Percentiles rank a stretch among this genome's conserved stretches.
Evolutionary conservation across 2,888 invertebrate species (phyloP).

Genomic region (Gerosis bhagava): DNA sequence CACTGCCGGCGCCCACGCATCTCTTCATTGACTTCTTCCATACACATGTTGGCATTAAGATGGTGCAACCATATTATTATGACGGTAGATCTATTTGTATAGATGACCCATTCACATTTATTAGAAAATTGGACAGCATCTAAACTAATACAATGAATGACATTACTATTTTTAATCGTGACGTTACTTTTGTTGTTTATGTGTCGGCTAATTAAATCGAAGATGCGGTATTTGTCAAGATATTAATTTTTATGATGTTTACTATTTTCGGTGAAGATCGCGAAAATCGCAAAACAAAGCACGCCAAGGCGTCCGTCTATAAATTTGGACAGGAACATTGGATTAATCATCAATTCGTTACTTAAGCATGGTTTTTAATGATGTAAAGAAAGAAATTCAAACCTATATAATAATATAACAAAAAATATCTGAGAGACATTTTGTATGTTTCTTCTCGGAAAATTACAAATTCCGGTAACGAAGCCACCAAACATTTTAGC

Average conservation of each 20-base stretch:
- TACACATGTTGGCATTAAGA: conserved; percentile 44
- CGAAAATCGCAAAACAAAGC: no score
- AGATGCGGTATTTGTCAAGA: conserved; percentile 16
- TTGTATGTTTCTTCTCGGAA: no score
- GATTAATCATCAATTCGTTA: no score
- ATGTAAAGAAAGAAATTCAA: no score
- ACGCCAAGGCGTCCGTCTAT: no score
- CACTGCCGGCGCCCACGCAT: conserved; percentile 65
- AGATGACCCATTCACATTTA: conserved; percentile 44
- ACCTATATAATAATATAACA: no score
- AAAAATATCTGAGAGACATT: no score
- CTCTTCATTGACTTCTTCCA: conserved; percentile 63
- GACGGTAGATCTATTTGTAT: conserved; percentile 55
- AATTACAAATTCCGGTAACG: no score
- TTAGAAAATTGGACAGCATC: conserved; percentile 19
- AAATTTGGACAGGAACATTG: no score
- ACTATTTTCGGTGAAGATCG: no score
- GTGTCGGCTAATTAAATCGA: conserved; percentile 19
- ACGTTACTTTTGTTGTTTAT: conserved; percentile 11
- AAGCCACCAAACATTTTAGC: no score
- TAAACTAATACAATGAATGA: conserved; percentile 10
- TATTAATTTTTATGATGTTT: conserved; percentile 10
- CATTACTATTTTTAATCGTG: conserved; percentile 10
- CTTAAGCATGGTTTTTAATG: no score
- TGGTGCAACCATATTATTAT: conserved; percentile 55